phyloP scores from a whole-genome alignment of 1,140 invertebrate genomes.

The Apis laboriosa region DNA sequence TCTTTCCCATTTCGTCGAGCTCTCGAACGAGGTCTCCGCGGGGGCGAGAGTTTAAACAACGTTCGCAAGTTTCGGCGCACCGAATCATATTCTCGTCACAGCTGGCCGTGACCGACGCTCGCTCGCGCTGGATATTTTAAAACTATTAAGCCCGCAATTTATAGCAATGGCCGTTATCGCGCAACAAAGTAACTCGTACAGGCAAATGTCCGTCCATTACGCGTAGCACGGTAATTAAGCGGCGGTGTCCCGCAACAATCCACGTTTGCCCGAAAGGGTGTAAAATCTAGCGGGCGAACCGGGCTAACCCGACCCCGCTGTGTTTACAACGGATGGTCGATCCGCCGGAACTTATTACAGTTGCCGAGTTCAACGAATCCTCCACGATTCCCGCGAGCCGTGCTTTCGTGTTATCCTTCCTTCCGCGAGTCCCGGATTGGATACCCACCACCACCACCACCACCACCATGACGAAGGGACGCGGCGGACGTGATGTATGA shows the following conservation, averaged over 20 bases:
- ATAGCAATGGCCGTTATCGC: constrained; percentile 44
- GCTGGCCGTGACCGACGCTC: constrained; percentile 36
- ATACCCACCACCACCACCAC: neutral
- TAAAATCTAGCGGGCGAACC: constrained; percentile 53
- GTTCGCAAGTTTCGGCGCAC: neutral
- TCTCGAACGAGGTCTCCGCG: too few species aligned
- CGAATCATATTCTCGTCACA: constrained; percentile 36
- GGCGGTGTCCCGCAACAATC: constrained; percentile 63
- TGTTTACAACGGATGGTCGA: constrained; percentile 60
- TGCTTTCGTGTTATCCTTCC: neutral
- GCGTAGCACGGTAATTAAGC: constrained; percentile 60
- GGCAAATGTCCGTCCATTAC: constrained; percentile 61
- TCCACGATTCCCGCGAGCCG: neutral
- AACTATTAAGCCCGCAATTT: constrained; percentile 49
- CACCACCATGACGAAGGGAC: constrained; percentile 33
- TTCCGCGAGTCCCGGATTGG: neutral
- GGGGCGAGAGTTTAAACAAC: neutral
- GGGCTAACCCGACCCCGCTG: neutral
- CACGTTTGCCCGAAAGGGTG: constrained; percentile 48
- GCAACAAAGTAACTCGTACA: constrained; percentile 57
- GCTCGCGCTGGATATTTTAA: constrained; percentile 35
- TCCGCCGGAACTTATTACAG: constrained; percentile 57
- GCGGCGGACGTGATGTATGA: constrained; percentile 22
- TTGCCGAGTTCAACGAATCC: constrained; percentile 40
- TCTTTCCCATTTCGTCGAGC: neutral